phyloP scores from a whole-genome alignment of 2,113 vertebrate species.

The Chionomys nivalis region DNA sequence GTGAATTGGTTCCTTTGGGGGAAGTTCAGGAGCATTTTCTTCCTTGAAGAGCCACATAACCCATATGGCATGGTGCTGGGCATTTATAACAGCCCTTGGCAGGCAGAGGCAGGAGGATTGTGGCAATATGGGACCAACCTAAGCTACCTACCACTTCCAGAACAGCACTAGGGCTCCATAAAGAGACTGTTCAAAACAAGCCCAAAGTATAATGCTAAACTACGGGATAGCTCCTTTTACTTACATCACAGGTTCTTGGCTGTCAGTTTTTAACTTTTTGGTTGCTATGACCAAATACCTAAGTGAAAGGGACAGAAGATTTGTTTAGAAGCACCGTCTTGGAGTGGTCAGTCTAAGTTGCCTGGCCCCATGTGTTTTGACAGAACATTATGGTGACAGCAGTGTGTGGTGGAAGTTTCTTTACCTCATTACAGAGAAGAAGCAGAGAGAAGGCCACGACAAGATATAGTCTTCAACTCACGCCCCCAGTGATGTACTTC shows the following conservation, averaged over 20 bases:
- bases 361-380: neutral
- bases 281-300: neutral
- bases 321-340: neutral
- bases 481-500: neutral
- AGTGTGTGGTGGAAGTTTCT: neutral
- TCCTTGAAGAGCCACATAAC: neutral
- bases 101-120: neutral
- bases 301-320: neutral
- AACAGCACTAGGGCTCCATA: neutral
- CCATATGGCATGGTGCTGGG: neutral
- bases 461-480: neutral
- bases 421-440: neutral
- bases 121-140: neutral
- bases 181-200: neutral
- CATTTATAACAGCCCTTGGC: neutral
- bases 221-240: neutral
- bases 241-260: slow-evolving; percentile 7
- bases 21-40: neutral
- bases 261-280: neutral
- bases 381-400: neutral
- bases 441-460: neutral
- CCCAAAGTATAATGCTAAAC: neutral
- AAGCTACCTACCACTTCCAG: neutral
- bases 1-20: neutral
- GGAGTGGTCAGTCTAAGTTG: neutral